These are phyloP conservation scores for Ophion obscuratus DNA, from an alignment of 2,888 invertebrate genomes.

Conservation along the genomic window DNA sequence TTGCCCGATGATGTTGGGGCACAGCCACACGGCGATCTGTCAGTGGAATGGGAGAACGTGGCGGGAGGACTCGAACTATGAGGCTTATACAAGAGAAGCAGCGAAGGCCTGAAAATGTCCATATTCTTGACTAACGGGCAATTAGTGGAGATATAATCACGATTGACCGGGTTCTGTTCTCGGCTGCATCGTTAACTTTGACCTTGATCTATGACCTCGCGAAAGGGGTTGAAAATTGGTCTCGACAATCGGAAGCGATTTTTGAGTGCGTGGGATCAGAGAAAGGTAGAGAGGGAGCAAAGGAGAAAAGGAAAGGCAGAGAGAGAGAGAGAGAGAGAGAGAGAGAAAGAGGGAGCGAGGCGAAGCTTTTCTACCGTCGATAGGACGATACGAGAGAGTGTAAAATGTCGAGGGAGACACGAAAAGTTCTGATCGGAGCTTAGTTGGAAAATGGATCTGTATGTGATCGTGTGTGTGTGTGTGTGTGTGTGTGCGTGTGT, in stretches of 20 bases:
- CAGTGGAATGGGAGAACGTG: slow-evolving; percentile 10
- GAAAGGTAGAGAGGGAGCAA: neutral
- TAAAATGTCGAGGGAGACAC: neutral
- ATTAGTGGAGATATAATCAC: slow-evolving; percentile 76
- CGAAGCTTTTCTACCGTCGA: neutral
- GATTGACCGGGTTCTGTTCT: neutral
- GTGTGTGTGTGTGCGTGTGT: neutral
- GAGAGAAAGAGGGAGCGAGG: neutral
- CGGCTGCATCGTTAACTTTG: neutral
- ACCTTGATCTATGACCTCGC: neutral
- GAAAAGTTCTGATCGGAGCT: neutral
- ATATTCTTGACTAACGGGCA: slow-evolving; percentile 69
- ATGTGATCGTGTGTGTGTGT: neutral
- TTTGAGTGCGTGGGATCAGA: neutral
- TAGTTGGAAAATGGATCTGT: neutral
- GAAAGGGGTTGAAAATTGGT: neutral
- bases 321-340: neutral
- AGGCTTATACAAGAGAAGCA: neutral
- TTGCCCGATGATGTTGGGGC: neutral
- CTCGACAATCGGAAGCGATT: neutral
- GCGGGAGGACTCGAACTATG: neutral
- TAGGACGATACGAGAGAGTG: neutral
- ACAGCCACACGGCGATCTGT: neutral
- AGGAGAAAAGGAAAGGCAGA: neutral
- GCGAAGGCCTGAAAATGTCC: too few relatives aligned